Evolutionary conservation across 2,797 vertebrate genomes (phyloP), one percentile per base, ranked within the genome.

Genomic region (Octomys mimax): DNA sequence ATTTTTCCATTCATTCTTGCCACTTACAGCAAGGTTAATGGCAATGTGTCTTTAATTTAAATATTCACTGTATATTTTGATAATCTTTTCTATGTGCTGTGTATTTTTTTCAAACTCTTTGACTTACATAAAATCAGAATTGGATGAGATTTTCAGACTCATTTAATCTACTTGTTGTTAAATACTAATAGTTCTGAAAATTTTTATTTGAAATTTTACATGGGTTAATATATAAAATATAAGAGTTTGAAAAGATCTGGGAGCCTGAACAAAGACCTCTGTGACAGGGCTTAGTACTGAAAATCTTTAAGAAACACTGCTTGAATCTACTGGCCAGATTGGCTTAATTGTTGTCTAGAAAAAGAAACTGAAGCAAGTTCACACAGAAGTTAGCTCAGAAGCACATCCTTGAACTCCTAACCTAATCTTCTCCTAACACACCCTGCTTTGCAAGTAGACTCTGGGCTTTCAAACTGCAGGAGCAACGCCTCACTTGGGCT

Each of bases 321-420:
- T 39, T 12, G 42, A 89, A 92, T 83, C 82, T 33, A 88, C 0
- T 36, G 36, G 71, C 79, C 52, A 39, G 22, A 42, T 79, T 82
- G 54, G 54, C 92, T 22, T 68, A 87, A 57, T 87, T 66, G 85
- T 81, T 94, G 87, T n/a, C 16, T 71, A 91, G 62, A 68, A 57
- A 92, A 89, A 88, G n/a, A 66, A 88, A 9, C 28, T 33, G 21
- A 89, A 82, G 26, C 39, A 82, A 95, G 54, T 39, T 16, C 62
- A 42, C 31, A 70, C 77, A 66, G 54, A 75, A 62, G 39, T 78
- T 49, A 92, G 77, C 73, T 84, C n/a, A 88, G 77, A 89, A 78
- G 8, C 71, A 77, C 49, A 49, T 36, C 52, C 71, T 78, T 39
- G 57, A 71, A 73, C n/a, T 62, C 19, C 9, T 7, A 92, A 31